Evolutionary conservation across 2,888 invertebrate species (phyloP).

Genomic region (Mythimna impura): DNA sequence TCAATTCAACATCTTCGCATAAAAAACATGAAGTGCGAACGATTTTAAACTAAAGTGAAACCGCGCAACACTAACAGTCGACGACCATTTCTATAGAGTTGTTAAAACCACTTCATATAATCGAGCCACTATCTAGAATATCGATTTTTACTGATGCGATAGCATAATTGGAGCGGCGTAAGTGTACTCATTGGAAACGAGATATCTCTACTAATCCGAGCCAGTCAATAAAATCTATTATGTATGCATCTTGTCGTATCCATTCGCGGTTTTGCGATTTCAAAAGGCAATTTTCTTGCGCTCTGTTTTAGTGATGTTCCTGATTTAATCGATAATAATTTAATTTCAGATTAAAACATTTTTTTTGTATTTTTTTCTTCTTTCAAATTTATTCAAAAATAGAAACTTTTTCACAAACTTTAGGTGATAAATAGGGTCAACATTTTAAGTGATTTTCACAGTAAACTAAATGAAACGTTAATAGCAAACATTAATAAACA

Average conservation of each 20-base stretch:
- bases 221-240: conserved; percentile 70
- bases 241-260: conserved; percentile 66
- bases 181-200: conserved; percentile 72
- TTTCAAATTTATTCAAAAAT: neutral
- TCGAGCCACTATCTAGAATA: conserved; percentile 68
- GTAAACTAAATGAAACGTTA: neutral
- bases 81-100: conserved; percentile 58
- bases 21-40: conserved; percentile 49
- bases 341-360: neutral
- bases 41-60: conserved; percentile 44
- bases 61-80: conserved; percentile 35
- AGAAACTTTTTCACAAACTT: neutral
- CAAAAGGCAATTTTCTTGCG: conserved; percentile 61
- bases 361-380: neutral
- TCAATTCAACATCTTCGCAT: conserved; percentile 21
- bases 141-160: conserved; percentile 72
- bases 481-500: neutral
- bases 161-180: conserved; percentile 75
- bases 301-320: conserved; percentile 47
- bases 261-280: conserved; percentile 61
- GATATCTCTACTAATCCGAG: conserved; percentile 71
- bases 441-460: neutral
- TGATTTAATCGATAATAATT: conserved; percentile 11
- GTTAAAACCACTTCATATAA: conserved; percentile 68
- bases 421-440: neutral